These are phyloP conservation scores for Cremastinae sp. DNA, from an alignment of 2,888 invertebrate species.

Conservation along the genomic window DNA sequence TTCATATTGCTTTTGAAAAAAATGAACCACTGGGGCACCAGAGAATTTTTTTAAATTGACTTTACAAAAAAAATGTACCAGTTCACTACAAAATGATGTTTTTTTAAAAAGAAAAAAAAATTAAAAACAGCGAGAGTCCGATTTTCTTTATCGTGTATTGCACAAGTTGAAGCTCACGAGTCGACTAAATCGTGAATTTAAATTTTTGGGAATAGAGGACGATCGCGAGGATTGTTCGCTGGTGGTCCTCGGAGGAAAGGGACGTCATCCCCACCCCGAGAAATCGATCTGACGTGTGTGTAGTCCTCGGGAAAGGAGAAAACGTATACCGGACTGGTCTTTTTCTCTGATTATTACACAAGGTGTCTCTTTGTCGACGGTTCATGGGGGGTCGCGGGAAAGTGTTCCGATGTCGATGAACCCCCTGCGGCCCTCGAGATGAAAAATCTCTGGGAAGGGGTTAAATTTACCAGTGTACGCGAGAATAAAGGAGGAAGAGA, in stretches of 20 bases:
- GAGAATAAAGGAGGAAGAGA: slow-evolving; percentile 1
- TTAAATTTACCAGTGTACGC: slow-evolving; percentile 23
- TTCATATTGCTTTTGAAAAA: neutral
- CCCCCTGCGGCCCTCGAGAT: slow-evolving; percentile 23
- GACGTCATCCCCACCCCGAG: slow-evolving; percentile 48
- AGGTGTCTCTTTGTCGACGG: slow-evolving; percentile 34
- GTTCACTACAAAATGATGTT: too few relatives aligned
- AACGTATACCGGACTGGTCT: slow-evolving; percentile 31
- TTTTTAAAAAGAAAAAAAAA: too few relatives aligned
- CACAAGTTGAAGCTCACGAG: slow-evolving; percentile 65
- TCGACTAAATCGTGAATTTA: slow-evolving; percentile 57
- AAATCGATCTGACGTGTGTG: slow-evolving; percentile 18
- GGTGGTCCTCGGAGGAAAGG: slow-evolving; percentile 46
- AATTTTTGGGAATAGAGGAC: slow-evolving; percentile 42
- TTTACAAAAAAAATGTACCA: too few relatives aligned
- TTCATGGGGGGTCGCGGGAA: slow-evolving; percentile 65
- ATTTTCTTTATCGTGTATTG: slow-evolving; percentile 63
- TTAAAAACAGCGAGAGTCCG: neutral
- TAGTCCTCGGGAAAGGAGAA: slow-evolving; percentile 13
- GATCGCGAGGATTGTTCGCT: slow-evolving; percentile 38
- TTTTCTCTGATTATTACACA: slow-evolving; percentile 35
- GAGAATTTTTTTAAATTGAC: too few relatives aligned
- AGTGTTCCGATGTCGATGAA: slow-evolving; percentile 35
- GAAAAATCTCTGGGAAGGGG: slow-evolving; percentile 45
- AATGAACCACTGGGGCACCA: neutral